Percentiles rank a stretch among this genome's conserved stretches.
Evolutionary conservation across 2,797 vertebrate species (phyloP).

Genomic region (Enteromius paludinosus): DNA sequence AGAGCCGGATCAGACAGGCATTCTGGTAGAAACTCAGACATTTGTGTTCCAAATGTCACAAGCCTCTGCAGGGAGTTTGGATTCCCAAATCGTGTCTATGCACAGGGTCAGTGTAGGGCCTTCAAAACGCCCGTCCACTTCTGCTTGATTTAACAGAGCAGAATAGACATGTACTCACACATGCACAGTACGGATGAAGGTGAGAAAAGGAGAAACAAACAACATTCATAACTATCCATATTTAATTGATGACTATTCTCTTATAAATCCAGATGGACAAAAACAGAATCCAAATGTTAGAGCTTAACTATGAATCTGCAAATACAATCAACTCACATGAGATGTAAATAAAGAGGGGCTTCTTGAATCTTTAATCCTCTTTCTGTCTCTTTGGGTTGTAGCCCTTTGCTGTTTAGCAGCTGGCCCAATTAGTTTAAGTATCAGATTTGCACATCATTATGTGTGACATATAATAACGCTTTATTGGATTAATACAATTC

Average conservation of each 20-base stretch:
- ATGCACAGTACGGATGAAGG: not conserved
- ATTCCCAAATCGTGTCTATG: not conserved
- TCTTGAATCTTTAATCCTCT: conserved; percentile 39
- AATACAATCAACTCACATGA: conserved; percentile 33
- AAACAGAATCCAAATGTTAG: not conserved
- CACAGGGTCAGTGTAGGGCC: conserved; percentile 16
- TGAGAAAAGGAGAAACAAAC: not conserved
- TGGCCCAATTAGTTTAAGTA: conserved; percentile 35
- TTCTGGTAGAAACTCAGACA: conserved; percentile 7
- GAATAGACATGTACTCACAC: not conserved
- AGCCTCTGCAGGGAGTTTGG: conserved; percentile 34
- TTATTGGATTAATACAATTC: conserved; percentile 3
- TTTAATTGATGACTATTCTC: conserved; percentile 29
- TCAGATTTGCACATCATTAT: conserved; percentile 31
- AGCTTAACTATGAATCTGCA: conserved; percentile 26
- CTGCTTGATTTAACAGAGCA: conserved; percentile 3
- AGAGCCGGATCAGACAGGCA: conserved; percentile 23
- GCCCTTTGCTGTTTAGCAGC: conserved; percentile 36
- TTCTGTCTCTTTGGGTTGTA: conserved; percentile 33
- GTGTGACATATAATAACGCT: conserved; percentile 32
- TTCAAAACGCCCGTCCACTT: not conserved
- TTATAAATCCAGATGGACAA: conserved; percentile 33
- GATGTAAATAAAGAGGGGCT: conserved; percentile 26
- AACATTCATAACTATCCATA: not conserved
- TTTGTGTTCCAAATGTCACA: conserved; percentile 49